These are phyloP conservation scores for Villa cingulata DNA, from an alignment of 2,888 invertebrate genomes.

Conservation along the genomic window DNA sequence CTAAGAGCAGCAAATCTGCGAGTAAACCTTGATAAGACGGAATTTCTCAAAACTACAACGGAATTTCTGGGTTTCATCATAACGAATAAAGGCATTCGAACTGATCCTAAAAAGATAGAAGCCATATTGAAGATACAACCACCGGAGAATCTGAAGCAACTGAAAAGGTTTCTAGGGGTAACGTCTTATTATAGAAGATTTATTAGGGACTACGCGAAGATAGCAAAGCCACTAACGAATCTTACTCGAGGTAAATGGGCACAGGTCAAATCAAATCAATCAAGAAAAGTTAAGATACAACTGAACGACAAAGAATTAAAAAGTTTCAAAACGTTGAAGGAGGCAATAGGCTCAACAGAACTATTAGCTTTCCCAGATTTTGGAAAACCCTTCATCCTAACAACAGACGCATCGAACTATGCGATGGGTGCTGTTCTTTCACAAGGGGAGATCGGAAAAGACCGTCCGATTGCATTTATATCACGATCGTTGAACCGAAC, in stretches of 20 bases:
- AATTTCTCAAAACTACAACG: no score
- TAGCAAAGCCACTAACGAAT: background rate
- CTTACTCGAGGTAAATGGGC: background rate
- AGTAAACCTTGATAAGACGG: no score
- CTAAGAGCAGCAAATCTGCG: no score
- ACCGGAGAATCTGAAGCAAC: no score
- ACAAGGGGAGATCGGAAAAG: background rate
- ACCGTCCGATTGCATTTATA: background rate
- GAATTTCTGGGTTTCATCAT: background rate
- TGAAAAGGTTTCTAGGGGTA: no score
- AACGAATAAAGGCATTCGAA: no score
- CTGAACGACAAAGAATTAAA: background rate
- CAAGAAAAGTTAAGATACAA: background rate
- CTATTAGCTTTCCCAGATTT: no score
- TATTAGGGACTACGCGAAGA: background rate
- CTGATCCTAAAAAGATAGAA: no score
- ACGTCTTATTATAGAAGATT: no score
- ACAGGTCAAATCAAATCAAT: background rate
- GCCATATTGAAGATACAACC: no score
- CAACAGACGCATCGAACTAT: no score
- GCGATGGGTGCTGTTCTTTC: conserved; percentile 2
- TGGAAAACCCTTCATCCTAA: no score
- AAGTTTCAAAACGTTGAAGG: background rate
- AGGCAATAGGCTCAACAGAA: background rate
- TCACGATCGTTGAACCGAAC: conserved; percentile 3